phyloP scores from a whole-genome alignment of 2,113 vertebrate species.

The Theropithecus gelada region DNA sequence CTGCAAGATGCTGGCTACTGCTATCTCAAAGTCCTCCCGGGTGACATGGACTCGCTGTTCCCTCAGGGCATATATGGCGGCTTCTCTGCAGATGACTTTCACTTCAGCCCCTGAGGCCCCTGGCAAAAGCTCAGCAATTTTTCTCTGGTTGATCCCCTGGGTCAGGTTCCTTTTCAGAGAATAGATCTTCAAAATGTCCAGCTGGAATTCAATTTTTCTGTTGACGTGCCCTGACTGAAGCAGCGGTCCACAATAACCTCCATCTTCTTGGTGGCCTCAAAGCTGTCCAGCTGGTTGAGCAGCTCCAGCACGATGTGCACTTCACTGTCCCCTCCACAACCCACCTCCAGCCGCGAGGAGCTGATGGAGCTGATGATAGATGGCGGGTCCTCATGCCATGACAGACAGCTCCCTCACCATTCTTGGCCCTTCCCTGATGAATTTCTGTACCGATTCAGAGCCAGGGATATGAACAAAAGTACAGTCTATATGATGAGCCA shows the following conservation, averaged over 20 bases:
- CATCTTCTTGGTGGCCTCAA: constrained; percentile 99
- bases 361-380: constrained; percentile 99
- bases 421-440: constrained; percentile 97
- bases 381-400: constrained; percentile 97
- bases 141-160: constrained; percentile 96
- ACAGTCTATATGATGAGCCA: constrained; percentile 98
- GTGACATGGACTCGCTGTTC: constrained; percentile 96
- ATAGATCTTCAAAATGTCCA: constrained; percentile 98
- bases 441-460: constrained; percentile 98
- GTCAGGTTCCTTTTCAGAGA: constrained; percentile 99
- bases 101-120: constrained; percentile 97
- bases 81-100: constrained; percentile 98
- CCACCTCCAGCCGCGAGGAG: constrained; percentile 94
- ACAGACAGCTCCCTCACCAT: constrained; percentile 99
- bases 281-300: constrained; percentile 98
- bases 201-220: constrained; percentile 98
- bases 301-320: constrained; percentile 99
- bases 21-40: constrained; percentile 99
- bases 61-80: constrained; percentile 96
- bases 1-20: constrained; percentile 99
- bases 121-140: constrained; percentile 98
- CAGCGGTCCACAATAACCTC: constrained; percentile 97
- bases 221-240: constrained; percentile 96
- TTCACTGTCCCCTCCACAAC: constrained; percentile 96
- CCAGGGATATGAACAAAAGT: constrained; percentile 99